Base-by-base conservation (phyloP, 1,140 invertebrate genomes). In the Holcopasites calliopsidis region DNA sequence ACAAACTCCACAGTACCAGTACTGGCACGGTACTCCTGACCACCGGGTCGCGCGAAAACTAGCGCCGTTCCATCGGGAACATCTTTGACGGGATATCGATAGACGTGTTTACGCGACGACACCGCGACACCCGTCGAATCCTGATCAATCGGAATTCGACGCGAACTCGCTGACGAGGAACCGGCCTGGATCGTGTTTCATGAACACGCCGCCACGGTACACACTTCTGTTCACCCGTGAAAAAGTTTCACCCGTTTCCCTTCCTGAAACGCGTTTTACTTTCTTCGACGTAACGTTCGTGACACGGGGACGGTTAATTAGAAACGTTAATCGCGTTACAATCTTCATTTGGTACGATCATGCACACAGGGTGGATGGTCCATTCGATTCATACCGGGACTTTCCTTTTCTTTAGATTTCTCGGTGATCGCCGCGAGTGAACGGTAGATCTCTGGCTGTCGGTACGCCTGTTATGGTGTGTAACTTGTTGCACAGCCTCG, bases 11-110 rank as follows among this genome's bases (percentile, higher is more conserved):
- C 58, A 85, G 88, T 83, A 85, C 79, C 88, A 90, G 89, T 90
- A 88, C 89, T 88, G 86, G 85, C 84, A 89, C 90, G 89, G 85
- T 87, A 88, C 87, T 89, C 87, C 86, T 86, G 82, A 88, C 80
- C 85, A 84, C 83, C 88, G 88, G 84, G 83, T 88, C 85, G 84
- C 76, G 78, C 73, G 69, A 55, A 58, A 26, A 70, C n/a, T 77
- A 79, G 72, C 66, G 55, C 35, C 58, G 66, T 57, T 61, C 33
- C n/a, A 28, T 42, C 66, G 38, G 18, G 8, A 2, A 18, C 23
- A 54, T 44, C 35, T 35, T 54, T 70, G 64, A 66, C 31, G 54
- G 62, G 52, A 77, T 47, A 82, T 81, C 80, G 80, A 76, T 69
- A 77, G 60, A 35, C 66, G 57, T 62, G 66, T 71, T 69, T 38